Conservation (phyloP, 2,797 vertebrate species). For the Darevskia nairensis region DNA sequence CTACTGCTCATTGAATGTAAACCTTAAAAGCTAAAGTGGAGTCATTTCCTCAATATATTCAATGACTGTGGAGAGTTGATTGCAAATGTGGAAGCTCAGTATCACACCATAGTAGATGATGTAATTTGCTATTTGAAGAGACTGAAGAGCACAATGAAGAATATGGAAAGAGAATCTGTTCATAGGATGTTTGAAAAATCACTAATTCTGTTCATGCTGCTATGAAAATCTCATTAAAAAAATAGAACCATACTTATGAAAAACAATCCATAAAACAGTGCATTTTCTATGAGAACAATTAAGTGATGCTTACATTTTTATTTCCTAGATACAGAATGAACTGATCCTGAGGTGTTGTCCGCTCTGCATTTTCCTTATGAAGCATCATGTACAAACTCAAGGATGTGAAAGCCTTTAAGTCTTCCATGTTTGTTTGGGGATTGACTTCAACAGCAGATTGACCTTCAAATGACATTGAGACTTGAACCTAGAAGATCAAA, state of each 20-base stretch:
- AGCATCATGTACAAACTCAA: constrained; percentile 91
- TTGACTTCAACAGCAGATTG: constrained; percentile 92
- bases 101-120: neutral
- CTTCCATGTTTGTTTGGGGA: constrained; percentile 86
- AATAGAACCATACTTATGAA: neutral
- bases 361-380: constrained; percentile 81
- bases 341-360: constrained; percentile 84
- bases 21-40: neutral
- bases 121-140: constrained; percentile 13
- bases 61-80: neutral
- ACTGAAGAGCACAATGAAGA: neutral
- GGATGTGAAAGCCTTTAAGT: constrained; percentile 92
- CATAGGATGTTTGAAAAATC: neutral
- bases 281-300: neutral
- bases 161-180: neutral
- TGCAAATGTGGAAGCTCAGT: constrained; percentile 7
- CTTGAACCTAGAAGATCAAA: constrained; percentile 87
- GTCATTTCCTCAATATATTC: constrained; percentile 24
- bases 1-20: constrained; percentile 20
- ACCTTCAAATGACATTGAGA: constrained; percentile 97
- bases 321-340: constrained; percentile 95
- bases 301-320: constrained; percentile 85
- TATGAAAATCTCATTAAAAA: constrained; percentile 18
- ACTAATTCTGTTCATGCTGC: constrained; percentile 19
- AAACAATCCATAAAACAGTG: neutral